phyloP scores from a whole-genome alignment of 2,888 invertebrate genomes.

The Drosophila silvestris region DNA sequence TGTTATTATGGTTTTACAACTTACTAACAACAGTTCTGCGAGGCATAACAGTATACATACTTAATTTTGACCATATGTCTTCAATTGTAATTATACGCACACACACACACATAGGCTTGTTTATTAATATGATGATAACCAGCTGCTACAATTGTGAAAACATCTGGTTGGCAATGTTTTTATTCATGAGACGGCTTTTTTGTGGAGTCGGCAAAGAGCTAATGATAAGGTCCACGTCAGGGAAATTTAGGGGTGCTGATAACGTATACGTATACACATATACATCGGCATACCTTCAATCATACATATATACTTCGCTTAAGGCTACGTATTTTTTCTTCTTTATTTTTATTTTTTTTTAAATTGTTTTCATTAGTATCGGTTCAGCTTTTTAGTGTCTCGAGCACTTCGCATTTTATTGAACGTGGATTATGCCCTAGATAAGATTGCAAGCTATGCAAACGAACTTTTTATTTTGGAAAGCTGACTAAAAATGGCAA shows the following conservation, averaged over 20 bases:
- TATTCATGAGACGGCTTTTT: constrained; percentile 47
- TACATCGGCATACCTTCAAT: neutral
- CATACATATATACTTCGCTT: neutral
- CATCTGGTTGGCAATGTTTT: constrained; percentile 34
- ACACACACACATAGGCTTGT: neutral
- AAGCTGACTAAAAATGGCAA: constrained; percentile 6
- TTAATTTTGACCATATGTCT: neutral
- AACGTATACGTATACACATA: constrained; percentile 12
- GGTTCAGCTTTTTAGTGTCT: neutral
- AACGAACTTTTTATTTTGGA: constrained; percentile 1
- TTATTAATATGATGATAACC: constrained; percentile 46
- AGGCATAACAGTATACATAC: neutral
- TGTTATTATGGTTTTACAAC: neutral
- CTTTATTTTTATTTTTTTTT: neutral
- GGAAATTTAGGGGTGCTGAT: constrained; percentile 42
- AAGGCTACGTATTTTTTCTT: neutral
- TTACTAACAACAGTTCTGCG: neutral
- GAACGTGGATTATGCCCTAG: constrained; percentile 12
- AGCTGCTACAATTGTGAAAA: constrained; percentile 41
- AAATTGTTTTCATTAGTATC: neutral
- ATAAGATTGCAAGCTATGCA: constrained; percentile 32
- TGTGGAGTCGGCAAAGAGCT: constrained; percentile 39
- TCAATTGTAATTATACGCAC: neutral
- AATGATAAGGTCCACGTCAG: constrained; percentile 50
- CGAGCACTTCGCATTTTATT: neutral